phyloP scores from a whole-genome alignment of 2,113 vertebrate species.

The Actinemys pallida region DNA sequence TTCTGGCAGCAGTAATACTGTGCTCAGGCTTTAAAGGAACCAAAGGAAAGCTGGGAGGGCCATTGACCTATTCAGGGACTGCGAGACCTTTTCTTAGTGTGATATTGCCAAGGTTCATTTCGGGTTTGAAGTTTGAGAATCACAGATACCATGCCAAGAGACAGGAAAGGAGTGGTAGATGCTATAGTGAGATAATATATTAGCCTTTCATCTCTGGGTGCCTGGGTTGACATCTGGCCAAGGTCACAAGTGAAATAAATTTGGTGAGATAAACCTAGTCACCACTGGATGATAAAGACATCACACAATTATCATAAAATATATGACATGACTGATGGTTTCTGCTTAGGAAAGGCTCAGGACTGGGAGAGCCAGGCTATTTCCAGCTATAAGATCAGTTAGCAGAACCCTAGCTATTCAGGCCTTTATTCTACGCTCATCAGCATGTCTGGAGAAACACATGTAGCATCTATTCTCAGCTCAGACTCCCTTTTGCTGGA shows the following conservation, averaged over 20 bases:
- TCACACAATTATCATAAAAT: background rate
- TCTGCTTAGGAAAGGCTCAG: slow-evolving; percentile 16
- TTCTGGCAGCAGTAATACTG: background rate
- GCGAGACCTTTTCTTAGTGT: background rate
- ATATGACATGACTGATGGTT: slow-evolving; percentile 18
- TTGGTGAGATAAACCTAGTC: slow-evolving; percentile 12
- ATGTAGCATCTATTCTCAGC: background rate
- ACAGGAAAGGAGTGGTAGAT: background rate
- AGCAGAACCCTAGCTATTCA: background rate
- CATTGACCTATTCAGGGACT: background rate
- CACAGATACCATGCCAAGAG: background rate
- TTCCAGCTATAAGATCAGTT: slow-evolving; percentile 45
- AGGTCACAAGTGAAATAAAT: background rate
- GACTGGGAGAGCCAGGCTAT: background rate
- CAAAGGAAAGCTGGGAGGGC: background rate
- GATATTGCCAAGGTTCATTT: background rate
- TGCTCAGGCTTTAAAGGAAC: background rate
- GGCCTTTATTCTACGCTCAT: background rate
- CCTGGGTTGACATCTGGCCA: background rate
- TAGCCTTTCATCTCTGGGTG: background rate
- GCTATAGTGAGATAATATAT: background rate
- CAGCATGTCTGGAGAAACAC: background rate
- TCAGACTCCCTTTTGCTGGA: background rate
- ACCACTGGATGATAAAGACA: slow-evolving; percentile 6
- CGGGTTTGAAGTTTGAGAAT: background rate